Conservation (phyloP, 2,113 vertebrate species). For the Hyperopisus bebe region DNA sequence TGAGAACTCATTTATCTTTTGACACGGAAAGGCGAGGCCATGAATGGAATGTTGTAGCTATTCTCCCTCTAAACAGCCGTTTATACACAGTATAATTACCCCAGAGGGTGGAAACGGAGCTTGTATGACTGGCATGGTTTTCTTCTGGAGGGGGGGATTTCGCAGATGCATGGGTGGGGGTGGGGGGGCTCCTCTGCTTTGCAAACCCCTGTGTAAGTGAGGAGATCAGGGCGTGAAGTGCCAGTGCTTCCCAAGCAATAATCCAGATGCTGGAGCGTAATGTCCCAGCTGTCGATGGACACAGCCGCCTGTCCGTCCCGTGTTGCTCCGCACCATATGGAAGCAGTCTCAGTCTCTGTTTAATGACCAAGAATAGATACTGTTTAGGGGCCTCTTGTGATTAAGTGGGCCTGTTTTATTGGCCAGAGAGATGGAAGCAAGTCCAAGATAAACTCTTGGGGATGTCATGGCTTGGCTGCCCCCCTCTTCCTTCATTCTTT, state of each 20-base stretch:
- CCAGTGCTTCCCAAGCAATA: slow-evolving; percentile 85
- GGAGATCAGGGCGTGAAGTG: slow-evolving; percentile 51
- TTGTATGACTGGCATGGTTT: slow-evolving; percentile 35
- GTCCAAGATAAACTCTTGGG: slow-evolving; percentile 98
- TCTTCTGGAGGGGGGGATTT: slow-evolving; percentile 27
- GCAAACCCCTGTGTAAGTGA: slow-evolving; percentile 74
- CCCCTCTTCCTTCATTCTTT: slow-evolving; percentile 52
- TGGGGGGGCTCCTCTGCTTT: slow-evolving; percentile 31
- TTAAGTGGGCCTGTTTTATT: slow-evolving; percentile 98
- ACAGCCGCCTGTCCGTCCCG: slow-evolving; percentile 75
- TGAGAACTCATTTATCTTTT: background rate
- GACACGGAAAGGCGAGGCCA: background rate
- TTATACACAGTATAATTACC: background rate
- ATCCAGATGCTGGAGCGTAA: slow-evolving; percentile 97
- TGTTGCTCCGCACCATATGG: slow-evolving; percentile 94
- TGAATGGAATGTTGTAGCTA: background rate
- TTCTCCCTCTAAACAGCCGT: background rate
- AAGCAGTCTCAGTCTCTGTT: slow-evolving; percentile 85
- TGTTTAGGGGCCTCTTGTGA: slow-evolving; percentile 92
- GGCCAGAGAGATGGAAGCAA: slow-evolving; percentile 92
- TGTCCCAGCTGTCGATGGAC: slow-evolving; percentile 89
- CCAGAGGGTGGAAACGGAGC: background rate
- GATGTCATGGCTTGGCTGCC: slow-evolving; percentile 62
- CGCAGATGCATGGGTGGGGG: slow-evolving; percentile 41
- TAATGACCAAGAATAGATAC: slow-evolving; percentile 92